Percentiles rank a stretch among this genome's conserved stretches.
Evolutionary conservation across 2,888 invertebrate species (phyloP).

Genomic region (Ophioninae sp.): DNA sequence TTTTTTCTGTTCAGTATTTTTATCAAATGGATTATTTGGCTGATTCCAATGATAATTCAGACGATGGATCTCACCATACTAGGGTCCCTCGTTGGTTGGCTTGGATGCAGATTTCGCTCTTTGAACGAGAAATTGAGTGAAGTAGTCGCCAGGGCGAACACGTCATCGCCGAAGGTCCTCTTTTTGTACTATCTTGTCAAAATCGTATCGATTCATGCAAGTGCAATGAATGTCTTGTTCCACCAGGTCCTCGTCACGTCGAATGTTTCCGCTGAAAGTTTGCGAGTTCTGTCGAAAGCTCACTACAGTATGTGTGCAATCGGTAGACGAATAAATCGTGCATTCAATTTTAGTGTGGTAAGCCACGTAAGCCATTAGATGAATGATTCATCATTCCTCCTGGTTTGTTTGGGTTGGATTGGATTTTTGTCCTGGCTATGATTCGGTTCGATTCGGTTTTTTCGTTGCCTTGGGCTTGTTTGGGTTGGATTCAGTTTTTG

Average conservation of each 20-base stretch:
- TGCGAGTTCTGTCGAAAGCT: constrained; percentile 39
- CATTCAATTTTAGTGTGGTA: constrained; percentile 41
- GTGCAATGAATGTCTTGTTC: neutral
- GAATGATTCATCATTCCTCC: neutral
- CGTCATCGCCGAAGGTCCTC: constrained; percentile 49
- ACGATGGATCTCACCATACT: constrained; percentile 53
- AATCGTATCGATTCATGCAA: neutral
- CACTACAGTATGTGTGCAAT: constrained; percentile 49
- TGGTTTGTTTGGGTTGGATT: too few species aligned
- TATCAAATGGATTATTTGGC: constrained; percentile 28
- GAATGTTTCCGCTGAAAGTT: constrained; percentile 54
- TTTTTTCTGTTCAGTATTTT: constrained; percentile 3
- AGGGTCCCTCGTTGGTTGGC: constrained; percentile 45
- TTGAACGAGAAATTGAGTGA: constrained; percentile 55
- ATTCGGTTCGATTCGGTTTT: too few species aligned
- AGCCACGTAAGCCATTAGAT: neutral
- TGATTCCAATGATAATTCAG: constrained; percentile 29
- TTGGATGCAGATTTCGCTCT: constrained; percentile 48
- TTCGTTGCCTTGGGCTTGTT: too few species aligned
- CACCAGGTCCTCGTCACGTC: constrained; percentile 24
- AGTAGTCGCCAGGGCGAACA: constrained; percentile 46
- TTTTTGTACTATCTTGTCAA: neutral
- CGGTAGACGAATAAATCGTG: constrained; percentile 44
- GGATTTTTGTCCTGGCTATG: too few species aligned
- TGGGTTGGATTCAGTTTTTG: too few species aligned